Percentiles rank a stretch among this genome's conserved stretches.
Evolutionary conservation across 2,888 invertebrate genomes (phyloP).

Genomic region (Drosophila paracracens): DNA sequence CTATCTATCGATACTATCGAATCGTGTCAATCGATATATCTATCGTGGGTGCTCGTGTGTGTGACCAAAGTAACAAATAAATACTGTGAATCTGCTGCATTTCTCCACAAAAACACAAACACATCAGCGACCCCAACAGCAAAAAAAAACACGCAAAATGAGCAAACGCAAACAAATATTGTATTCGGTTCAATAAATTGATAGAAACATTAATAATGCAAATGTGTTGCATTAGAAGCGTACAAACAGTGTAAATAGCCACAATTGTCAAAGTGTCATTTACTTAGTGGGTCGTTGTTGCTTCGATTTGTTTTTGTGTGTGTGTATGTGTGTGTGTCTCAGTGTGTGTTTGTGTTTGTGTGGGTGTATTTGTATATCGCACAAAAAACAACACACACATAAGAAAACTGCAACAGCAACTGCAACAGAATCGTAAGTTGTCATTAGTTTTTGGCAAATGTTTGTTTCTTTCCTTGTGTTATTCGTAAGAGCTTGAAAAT

Average conservation of each 20-base stretch:
- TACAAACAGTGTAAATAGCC: slow-evolving; percentile 40
- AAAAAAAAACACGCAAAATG: slow-evolving; percentile 50
- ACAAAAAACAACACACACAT: slow-evolving; percentile 47
- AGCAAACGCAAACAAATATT: slow-evolving; percentile 56
- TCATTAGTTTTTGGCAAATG: slow-evolving; percentile 27
- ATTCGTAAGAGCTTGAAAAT: slow-evolving; percentile 1
- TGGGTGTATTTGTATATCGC: slow-evolving; percentile 17
- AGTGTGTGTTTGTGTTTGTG: slow-evolving; percentile 14
- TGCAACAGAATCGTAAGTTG: slow-evolving; percentile 56
- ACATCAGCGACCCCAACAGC: slow-evolving; percentile 34
- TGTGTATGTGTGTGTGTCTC: slow-evolving; percentile 25
- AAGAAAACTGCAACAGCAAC: slow-evolving; percentile 43
- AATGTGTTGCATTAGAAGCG: slow-evolving; percentile 41
- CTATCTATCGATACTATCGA: slow-evolving; percentile 36
- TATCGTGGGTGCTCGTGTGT: background rate
- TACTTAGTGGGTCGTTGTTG: slow-evolving; percentile 32
- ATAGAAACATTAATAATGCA: slow-evolving; percentile 45
- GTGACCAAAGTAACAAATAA: slow-evolving; percentile 33
- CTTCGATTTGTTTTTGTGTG: slow-evolving; percentile 26
- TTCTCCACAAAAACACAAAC: slow-evolving; percentile 42
- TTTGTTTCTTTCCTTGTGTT: slow-evolving; percentile 16
- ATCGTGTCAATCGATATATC: background rate
- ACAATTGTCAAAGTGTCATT: slow-evolving; percentile 31
- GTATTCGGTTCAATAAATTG: slow-evolving; percentile 41
- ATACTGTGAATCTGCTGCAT: slow-evolving; percentile 19